Conservation (phyloP, 30 jellyfish, hydroid and myxozoan genomes). For the Hydra vulgaris region DNA sequence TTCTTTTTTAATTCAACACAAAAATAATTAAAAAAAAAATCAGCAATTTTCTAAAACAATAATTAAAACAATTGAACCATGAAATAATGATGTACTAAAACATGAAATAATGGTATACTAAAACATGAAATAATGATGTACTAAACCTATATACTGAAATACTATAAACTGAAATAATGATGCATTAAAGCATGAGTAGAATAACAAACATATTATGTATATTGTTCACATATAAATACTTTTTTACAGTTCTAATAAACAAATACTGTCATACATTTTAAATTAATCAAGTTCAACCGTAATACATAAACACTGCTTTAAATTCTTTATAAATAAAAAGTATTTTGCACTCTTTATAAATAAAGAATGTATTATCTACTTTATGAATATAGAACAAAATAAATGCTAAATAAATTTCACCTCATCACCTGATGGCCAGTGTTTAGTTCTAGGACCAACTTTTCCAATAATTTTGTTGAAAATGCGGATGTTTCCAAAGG, state of each 20-base stretch:
- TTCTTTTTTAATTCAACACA: background rate
- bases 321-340: too few relatives aligned
- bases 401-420: constrained; percentile 30
- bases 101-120: too few relatives aligned
- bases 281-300: too few relatives aligned
- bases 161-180: too few relatives aligned
- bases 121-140: too few relatives aligned
- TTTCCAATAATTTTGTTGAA: constrained; percentile 67
- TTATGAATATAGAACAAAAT: background rate
- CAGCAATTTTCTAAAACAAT: background rate
- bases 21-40: background rate
- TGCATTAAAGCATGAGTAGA: too few relatives aligned
- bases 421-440: constrained; percentile 94
- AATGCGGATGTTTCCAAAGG: constrained; percentile 83
- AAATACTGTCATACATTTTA: background rate
- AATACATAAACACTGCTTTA: too few relatives aligned
- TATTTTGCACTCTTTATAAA: background rate
- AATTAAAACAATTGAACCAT: too few relatives aligned
- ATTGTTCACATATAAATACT: background rate
- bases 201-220: background rate
- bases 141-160: too few relatives aligned
- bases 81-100: too few relatives aligned
- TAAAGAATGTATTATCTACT: background rate
- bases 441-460: constrained; percentile 85
- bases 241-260: background rate